Conservation (phyloP, 2,113 vertebrate species). For the Vicugna pacos region DNA sequence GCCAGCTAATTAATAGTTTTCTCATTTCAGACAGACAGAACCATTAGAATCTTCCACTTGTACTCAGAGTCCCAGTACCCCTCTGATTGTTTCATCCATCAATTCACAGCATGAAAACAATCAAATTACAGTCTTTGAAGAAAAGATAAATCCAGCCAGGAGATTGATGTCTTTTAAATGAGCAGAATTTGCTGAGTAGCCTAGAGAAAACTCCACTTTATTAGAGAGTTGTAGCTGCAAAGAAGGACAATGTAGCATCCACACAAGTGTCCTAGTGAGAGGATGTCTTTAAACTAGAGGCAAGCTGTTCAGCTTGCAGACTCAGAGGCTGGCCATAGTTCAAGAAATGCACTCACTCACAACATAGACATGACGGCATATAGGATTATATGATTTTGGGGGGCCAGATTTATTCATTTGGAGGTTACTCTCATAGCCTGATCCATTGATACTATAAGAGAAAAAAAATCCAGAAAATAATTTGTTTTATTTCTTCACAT, state of each 20-base stretch:
- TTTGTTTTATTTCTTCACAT: not conserved
- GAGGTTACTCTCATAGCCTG: not conserved
- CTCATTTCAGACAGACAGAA: slow-evolving; percentile 53
- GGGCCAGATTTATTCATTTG: not conserved
- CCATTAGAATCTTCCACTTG: slow-evolving; percentile 45
- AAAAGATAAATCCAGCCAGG: slow-evolving; percentile 67
- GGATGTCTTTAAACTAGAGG: slow-evolving; percentile 38
- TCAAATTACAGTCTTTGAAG: slow-evolving; percentile 74
- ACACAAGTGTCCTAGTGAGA: slow-evolving; percentile 40
- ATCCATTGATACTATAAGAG: not conserved
- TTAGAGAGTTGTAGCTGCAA: slow-evolving; percentile 37
- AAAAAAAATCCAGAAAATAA: not conserved
- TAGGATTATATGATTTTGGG: not conserved
- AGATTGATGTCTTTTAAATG: slow-evolving; percentile 78
- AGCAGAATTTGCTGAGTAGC: slow-evolving; percentile 74
- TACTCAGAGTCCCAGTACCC: slow-evolving; percentile 43
- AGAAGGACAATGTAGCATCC: not conserved
- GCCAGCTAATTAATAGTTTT: slow-evolving; percentile 75
- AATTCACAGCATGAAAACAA: slow-evolving; percentile 78
- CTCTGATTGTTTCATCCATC: slow-evolving; percentile 65
- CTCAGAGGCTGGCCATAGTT: slow-evolving; percentile 16
- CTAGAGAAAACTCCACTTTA: not conserved
- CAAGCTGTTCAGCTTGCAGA: not conserved
- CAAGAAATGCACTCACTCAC: not conserved
- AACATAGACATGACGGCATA: not conserved